A percentile compares a stretch with the other conserved stretches of the same genome.
Conservation (phyloP, 2,888 invertebrate species). For the Epinotia demarniana region DNA sequence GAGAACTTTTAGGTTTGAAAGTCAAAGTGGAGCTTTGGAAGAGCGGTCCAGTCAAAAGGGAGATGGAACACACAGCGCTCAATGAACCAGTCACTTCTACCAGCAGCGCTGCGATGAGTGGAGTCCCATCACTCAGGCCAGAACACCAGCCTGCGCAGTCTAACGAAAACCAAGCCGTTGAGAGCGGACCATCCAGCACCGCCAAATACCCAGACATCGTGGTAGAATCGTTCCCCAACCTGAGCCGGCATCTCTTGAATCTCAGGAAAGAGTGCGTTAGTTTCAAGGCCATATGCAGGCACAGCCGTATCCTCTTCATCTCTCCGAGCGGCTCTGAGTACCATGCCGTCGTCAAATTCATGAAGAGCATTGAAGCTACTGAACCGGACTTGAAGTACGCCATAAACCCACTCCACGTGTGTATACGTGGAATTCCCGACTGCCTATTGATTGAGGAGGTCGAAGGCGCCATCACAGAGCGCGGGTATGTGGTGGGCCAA, state of each 20-base stretch:
- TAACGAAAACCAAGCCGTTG: background rate
- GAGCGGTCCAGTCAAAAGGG: background rate
- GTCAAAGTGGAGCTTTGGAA: background rate
- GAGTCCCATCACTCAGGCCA: background rate
- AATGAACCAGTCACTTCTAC: background rate
- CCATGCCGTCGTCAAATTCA: constrained; percentile 1
- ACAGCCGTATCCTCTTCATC: background rate
- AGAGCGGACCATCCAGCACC: background rate
- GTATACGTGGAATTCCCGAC: background rate
- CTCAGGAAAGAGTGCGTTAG: background rate
- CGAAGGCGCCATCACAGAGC: background rate
- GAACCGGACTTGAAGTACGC: background rate
- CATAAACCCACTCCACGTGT: background rate
- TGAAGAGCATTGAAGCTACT: background rate
- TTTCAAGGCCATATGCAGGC: background rate
- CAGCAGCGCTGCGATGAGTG: background rate
- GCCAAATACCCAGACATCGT: background rate
- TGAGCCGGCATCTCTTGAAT: background rate
- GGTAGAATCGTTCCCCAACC: background rate
- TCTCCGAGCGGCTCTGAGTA: background rate
- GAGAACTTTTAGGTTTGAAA: background rate
- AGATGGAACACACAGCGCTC: background rate
- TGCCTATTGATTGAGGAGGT: background rate
- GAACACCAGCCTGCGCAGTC: background rate
- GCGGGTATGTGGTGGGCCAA: background rate